Base-by-base conservation (phyloP, 2,797 vertebrate genomes). In the Cossypha caffra region DNA sequence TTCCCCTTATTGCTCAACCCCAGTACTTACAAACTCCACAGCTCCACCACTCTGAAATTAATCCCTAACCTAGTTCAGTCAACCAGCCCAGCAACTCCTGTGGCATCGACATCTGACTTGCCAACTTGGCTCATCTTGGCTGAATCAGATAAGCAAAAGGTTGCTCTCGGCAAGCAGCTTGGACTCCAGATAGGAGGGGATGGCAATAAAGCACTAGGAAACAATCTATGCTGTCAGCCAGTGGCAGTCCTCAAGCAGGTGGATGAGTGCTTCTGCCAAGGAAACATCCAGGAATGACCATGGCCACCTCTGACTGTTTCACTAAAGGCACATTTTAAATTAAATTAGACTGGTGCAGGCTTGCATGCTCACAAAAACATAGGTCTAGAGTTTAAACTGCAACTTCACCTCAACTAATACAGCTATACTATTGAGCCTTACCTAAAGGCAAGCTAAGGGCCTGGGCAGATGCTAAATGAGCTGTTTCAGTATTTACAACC, bases 281-380 rank as follows among this genome's bases (percentile, higher is more conserved):
- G 35, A 78, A 89, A 66, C 13, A 79, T 19, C 24, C 33, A 50
- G 19, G 52, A 79, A 79, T 10, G 2, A 58, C n/a, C 71, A 59
- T 13, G 12, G 20, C 29, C 40, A 66, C 51, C n/a, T 68, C 68
- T 13, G n/a, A 72, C 35, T 63, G 35, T 47, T 76, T 57, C 26
- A 11, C n/a, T 40, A 45, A 73, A 33, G 21, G 20, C 24, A 71
- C 33, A 7, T 63, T 91, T 72, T 29, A 63, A 83, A 67, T 40
- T 48, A 33, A 52, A 72, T 48, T 43, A 59, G 20, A 48, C 43
- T 17, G 19, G 40, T 55, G 8, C 11, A 71, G 66, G 19, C 17
- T 68, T 0, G 0, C 10, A 29, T 1, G 3, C 51, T 68, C n/a
- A 73, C 10, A 69, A 88, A 86, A 92, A 74, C 0, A 0, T 18